phyloP scores from a whole-genome alignment of 2,113 vertebrate genomes.

The Chinchilla lanigera region DNA sequence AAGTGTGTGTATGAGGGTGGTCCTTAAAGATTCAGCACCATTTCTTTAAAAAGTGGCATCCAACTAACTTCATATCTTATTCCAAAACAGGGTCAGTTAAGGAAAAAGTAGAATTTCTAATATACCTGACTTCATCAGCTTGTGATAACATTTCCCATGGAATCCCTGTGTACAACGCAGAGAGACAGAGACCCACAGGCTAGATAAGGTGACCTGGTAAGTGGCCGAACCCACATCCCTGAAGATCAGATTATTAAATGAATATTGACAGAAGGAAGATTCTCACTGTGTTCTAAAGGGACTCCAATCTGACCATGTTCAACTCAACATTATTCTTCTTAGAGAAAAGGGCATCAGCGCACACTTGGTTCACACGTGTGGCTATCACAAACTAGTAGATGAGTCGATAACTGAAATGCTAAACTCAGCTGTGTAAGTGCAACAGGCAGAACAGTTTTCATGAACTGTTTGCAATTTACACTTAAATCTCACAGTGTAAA shows the following conservation, averaged over 20 bases:
- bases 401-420: background rate
- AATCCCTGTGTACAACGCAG: background rate
- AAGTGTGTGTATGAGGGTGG: background rate
- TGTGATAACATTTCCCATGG: background rate
- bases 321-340: background rate
- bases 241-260: background rate
- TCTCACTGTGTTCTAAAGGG: background rate
- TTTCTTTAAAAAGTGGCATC: background rate
- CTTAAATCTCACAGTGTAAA: background rate
- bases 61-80: background rate
- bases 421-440: background rate
- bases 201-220: background rate
- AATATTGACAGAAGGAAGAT: background rate
- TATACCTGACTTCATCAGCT: background rate
- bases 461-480: slow-evolving; percentile 25
- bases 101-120: background rate
- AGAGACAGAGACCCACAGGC: background rate
- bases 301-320: background rate
- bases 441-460: background rate
- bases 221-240: background rate
- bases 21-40: background rate
- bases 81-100: background rate
- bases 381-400: background rate
- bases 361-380: background rate
- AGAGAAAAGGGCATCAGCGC: background rate